Evolutionary conservation across 2,888 invertebrate genomes (phyloP).

Genomic region (Caenorhabditis japonica): DNA sequence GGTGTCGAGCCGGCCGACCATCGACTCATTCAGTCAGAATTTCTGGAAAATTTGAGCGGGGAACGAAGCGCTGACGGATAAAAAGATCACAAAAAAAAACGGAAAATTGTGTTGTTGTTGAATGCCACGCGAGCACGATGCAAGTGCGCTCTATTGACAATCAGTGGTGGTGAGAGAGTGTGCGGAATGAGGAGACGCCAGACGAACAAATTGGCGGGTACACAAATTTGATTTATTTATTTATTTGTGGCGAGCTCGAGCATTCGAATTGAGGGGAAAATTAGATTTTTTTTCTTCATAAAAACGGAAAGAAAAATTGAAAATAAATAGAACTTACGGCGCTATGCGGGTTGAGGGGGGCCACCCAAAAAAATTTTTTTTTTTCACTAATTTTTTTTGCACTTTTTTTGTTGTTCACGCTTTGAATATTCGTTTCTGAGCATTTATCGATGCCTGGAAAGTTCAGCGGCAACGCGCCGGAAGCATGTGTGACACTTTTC

Average conservation of each 20-base stretch:
- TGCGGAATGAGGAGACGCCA: constrained; percentile 17
- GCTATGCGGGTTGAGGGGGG: too few relatives aligned
- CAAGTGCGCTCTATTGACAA: constrained; percentile 32
- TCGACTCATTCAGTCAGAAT: constrained; percentile 57
- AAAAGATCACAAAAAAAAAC: constrained; percentile 7
- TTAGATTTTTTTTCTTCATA: neutral
- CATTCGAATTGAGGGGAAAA: constrained; percentile 6
- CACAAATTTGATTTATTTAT: constrained; percentile 33
- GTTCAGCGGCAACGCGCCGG: too few relatives aligned
- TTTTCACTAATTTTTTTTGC: too few relatives aligned
- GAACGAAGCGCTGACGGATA: neutral
- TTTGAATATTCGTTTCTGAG: too few relatives aligned
- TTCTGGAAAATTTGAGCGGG: constrained; percentile 8
- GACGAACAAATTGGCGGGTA: constrained; percentile 20
- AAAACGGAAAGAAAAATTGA: constrained; percentile 3
- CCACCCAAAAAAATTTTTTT: too few relatives aligned
- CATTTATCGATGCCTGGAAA: too few relatives aligned
- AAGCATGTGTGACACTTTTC: too few relatives aligned
- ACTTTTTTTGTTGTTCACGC: too few relatives aligned
- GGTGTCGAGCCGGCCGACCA: constrained; percentile 65
- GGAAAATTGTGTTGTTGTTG: neutral
- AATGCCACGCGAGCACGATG: constrained; percentile 34
- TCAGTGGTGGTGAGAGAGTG: constrained; percentile 3
- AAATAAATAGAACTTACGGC: too few relatives aligned
- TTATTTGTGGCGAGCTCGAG: neutral